Evolutionary conservation across 2,888 invertebrate genomes (phyloP).

Genomic region (Drosophila yooni): DNA sequence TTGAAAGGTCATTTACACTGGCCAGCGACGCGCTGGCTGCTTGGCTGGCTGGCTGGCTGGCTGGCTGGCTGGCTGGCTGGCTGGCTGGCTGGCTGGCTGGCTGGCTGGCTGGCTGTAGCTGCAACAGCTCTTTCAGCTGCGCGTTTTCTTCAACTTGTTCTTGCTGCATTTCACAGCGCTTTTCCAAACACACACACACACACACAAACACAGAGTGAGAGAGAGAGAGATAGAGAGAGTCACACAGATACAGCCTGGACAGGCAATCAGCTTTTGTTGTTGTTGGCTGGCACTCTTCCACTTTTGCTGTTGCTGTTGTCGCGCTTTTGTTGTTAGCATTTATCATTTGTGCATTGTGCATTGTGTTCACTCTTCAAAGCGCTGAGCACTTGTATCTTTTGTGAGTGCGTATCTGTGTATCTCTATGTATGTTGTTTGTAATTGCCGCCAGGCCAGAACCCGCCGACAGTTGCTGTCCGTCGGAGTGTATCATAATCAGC

Average conservation of each 20-base stretch:
- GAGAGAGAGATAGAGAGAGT: conserved; percentile 15
- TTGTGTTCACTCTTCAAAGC: conserved; percentile 21
- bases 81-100: conserved; percentile 17
- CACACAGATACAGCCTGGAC: conserved; percentile 38
- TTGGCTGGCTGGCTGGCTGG: conserved; percentile 3
- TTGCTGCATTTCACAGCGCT: conserved; percentile 65
- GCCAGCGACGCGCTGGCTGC: conserved; percentile 38
- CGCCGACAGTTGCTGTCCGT: conserved; percentile 66
- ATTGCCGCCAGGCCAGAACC: conserved; percentile 50
- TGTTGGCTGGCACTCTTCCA: conserved; percentile 48
- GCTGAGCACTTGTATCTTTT: conserved; percentile 48
- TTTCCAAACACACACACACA: conserved; percentile 45
- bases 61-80: conserved; percentile 4
- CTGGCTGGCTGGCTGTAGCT: conserved; percentile 3
- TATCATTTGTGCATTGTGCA: conserved; percentile 61
- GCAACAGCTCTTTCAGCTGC: conserved; percentile 37
- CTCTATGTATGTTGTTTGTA: conserved; percentile 51
- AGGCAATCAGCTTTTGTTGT: conserved; percentile 70
- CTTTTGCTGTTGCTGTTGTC: conserved; percentile 32
- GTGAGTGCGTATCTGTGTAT: conserved; percentile 47
- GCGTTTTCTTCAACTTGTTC: conserved; percentile 67
- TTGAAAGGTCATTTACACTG: conserved; percentile 82
- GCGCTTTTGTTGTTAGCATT: conserved; percentile 61
- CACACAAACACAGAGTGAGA: conserved; percentile 3
- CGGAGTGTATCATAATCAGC: conserved; percentile 71